A percentile compares a stretch with the other conserved stretches of the same genome.
phyloP scores from a whole-genome alignment of 2,797 vertebrate genomes.

The Anguilla marmorata region DNA sequence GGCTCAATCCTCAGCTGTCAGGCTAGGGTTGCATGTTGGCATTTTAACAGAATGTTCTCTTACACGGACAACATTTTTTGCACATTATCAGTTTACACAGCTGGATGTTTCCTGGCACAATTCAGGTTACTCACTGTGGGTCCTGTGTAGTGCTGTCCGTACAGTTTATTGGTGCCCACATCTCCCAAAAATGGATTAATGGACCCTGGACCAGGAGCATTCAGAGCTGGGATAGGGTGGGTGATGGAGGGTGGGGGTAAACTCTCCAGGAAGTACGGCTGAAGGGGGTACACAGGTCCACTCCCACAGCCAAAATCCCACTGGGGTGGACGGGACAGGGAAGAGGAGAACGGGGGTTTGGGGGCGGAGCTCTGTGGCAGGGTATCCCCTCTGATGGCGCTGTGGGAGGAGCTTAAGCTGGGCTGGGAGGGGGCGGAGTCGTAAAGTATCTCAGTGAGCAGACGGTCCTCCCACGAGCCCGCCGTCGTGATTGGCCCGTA shows the following conservation, averaged over 20 bases:
- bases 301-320: background rate
- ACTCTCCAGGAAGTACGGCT: background rate
- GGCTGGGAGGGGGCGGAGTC: conserved; percentile 9
- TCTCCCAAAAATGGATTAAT: background rate
- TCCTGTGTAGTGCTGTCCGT: background rate
- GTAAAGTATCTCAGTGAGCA: conserved; percentile 11
- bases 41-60: background rate
- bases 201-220: background rate
- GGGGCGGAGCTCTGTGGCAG: background rate
- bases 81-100: background rate
- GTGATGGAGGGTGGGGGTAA: background rate
- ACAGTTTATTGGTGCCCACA: background rate
- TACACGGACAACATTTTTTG: background rate
- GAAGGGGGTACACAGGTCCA: background rate
- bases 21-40: background rate
- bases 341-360: background rate
- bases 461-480: background rate
- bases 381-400: background rate
- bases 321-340: background rate
- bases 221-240: background rate
- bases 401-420: conserved; percentile 6
- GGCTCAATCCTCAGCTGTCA: background rate
- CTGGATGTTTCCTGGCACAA: background rate
- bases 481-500: background rate
- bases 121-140: background rate